Conservation (phyloP, 2,888 invertebrate species). For the Lottia scabra region DNA sequence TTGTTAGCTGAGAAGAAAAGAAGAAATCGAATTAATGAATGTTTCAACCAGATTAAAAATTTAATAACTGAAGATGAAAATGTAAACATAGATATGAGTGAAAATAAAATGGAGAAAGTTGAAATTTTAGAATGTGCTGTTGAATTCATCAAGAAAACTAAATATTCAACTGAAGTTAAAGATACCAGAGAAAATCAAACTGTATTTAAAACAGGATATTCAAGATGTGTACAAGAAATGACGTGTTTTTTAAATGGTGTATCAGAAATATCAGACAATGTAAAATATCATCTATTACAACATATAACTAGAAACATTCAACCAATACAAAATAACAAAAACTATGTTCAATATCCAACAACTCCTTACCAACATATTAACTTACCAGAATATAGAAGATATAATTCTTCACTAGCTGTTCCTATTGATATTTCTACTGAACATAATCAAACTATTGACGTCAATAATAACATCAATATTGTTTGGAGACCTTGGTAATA, state of each 20-base stretch:
- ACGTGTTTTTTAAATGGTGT: background rate
- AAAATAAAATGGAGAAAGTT: background rate
- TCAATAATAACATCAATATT: background rate
- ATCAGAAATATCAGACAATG: background rate
- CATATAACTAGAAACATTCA: background rate
- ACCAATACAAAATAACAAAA: background rate
- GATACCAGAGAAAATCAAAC: background rate
- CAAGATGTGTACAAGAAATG: background rate
- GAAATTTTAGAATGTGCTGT: background rate
- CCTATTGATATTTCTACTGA: background rate
- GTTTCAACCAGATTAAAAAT: background rate
- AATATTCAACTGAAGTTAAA: background rate
- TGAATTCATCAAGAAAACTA: background rate
- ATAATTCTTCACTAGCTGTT: background rate
- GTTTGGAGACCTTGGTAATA: slow-evolving; percentile 1
- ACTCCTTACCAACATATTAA: background rate
- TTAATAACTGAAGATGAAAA: background rate
- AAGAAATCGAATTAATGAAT: background rate
- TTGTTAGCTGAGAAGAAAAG: background rate
- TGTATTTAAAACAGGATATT: background rate
- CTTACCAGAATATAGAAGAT: too few relatives aligned
- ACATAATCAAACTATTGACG: background rate
- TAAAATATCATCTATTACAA: background rate
- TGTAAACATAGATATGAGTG: background rate
- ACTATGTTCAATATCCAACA: background rate